phyloP scores from a whole-genome alignment of 1,140 invertebrate species.

The Caenorhabditis latens region DNA sequence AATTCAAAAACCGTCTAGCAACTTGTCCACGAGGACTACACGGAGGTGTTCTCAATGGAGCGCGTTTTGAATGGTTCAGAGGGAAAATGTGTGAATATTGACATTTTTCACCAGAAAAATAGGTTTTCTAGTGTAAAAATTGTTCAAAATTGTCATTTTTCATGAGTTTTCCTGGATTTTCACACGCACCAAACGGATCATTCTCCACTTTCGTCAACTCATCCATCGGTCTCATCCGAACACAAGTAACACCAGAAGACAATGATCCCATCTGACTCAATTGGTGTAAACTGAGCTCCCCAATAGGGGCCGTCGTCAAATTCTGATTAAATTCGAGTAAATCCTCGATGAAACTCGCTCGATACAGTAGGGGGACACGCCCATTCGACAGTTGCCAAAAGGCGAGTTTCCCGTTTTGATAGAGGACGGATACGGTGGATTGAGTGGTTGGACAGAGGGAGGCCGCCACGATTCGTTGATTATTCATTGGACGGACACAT shows the following conservation, averaged over 20 bases:
- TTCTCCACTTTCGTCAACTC: slow-evolving; percentile 57
- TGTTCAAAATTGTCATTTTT: too few relatives aligned
- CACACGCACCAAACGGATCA: slow-evolving; percentile 18
- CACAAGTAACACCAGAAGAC: slow-evolving; percentile 59
- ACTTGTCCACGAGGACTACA: too few relatives aligned
- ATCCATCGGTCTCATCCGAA: slow-evolving; percentile 59
- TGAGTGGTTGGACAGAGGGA: slow-evolving; percentile 65
- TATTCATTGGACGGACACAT: slow-evolving; percentile 9
- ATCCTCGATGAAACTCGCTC: slow-evolving; percentile 47
- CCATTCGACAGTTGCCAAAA: slow-evolving; percentile 62
- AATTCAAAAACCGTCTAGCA: too few relatives aligned
- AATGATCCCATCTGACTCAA: slow-evolving; percentile 38
- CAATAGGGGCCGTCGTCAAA: not conserved
- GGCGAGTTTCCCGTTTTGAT: slow-evolving; percentile 63
- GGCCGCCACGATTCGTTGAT: slow-evolving; percentile 63
- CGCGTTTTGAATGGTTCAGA: too few relatives aligned
- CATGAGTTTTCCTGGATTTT: too few relatives aligned
- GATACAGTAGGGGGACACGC: not conserved
- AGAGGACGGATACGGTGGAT: slow-evolving; percentile 60
- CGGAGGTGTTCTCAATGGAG: too few relatives aligned
- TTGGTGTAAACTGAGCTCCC: slow-evolving; percentile 39
- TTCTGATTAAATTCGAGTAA: slow-evolving; percentile 20
- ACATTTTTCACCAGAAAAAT: too few relatives aligned
- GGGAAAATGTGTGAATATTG: too few relatives aligned
- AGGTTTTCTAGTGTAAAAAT: too few relatives aligned